Base-by-base conservation (phyloP, 2,888 invertebrate species). In the Cantharis lateralis region DNA sequence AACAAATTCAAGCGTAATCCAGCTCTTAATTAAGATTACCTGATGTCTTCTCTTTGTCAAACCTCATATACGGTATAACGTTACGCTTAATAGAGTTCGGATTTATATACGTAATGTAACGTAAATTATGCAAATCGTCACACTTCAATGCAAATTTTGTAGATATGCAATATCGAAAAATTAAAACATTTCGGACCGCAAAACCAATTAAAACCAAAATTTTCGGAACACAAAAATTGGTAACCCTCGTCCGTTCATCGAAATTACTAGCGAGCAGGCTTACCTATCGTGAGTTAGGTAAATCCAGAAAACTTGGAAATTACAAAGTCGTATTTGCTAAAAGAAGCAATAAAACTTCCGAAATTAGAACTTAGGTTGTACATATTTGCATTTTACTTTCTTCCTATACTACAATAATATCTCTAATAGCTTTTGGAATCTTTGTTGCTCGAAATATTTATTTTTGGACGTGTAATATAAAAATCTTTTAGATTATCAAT, bases 1-100 rank as follows among this genome's bases (percentile, higher is more conserved):
- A 69, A 26, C 20, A 69, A 26, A 69, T 69, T 69, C 15, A 26
- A 69, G 69, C 69, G 15, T 69, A 69, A 69, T 69, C 69, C 26
- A 32, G 48, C 48, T n/a, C 48, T 48, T 48, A 48, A 48, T 48
- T 48, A 48, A 48, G 48, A 48, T 48, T 48, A 48, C 48, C 48
- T 48, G 48, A 48, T 48, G 48, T 48, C 48, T 48, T n/a, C 48
- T 48, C 48, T 48, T 48, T 48, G 48, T 48, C 48, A 48, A 48
- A 48, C 48, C 48, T n/a, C 48, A 48, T 48, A 48, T 48, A 48
- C n/a, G 48, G n/a, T n/a, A 24, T 24, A 48, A 48, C 48, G n/a
- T n/a, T 48, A 48, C n/a, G n/a, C n/a, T 48, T 48, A 48, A 48
- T 48, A 48, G 48, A 48, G 9, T 48, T n/a, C 48, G n/a, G 48